phyloP scores from a whole-genome alignment of 2,113 vertebrate genomes.

The Sisor rabdophorus region DNA sequence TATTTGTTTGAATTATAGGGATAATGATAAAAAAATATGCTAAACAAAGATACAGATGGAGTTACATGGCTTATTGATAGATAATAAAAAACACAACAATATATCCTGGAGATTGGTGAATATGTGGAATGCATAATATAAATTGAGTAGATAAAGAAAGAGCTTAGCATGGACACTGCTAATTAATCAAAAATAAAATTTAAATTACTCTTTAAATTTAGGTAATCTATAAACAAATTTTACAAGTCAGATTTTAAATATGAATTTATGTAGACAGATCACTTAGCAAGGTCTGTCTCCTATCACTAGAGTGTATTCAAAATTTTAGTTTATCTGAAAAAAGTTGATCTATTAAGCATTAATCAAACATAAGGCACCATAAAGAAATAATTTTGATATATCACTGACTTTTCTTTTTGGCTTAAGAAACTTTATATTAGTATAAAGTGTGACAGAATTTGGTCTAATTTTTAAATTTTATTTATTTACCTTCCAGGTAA shows the following conservation, averaged over 20 bases:
- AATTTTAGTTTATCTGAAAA: too few relatives aligned
- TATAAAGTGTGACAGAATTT: background rate
- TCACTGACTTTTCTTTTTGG: background rate
- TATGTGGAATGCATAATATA: conserved; percentile 39
- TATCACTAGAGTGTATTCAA: background rate
- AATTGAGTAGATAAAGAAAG: background rate
- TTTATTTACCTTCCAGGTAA: conserved; percentile 4
- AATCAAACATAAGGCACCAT: background rate
- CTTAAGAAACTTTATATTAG: background rate
- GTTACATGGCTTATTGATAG: conserved; percentile 57
- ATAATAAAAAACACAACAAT: conserved; percentile 50
- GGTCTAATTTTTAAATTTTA: background rate
- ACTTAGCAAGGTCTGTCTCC: background rate
- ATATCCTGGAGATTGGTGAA: conserved; percentile 17
- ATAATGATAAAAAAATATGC: conserved; percentile 56
- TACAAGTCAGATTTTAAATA: too few relatives aligned
- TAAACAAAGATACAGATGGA: conserved; percentile 60
- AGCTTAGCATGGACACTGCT: background rate
- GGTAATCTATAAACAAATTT: too few relatives aligned
- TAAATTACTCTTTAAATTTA: too few relatives aligned
- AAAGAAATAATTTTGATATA: background rate
- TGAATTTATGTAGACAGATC: too few relatives aligned
- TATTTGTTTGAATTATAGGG: conserved; percentile 60
- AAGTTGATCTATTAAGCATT: too few relatives aligned
- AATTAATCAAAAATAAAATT: too few relatives aligned